Percentiles rank a stretch among this genome's conserved stretches.
Conservation (phyloP, 2,113 vertebrate genomes). For the Coreoperca whiteheadi region DNA sequence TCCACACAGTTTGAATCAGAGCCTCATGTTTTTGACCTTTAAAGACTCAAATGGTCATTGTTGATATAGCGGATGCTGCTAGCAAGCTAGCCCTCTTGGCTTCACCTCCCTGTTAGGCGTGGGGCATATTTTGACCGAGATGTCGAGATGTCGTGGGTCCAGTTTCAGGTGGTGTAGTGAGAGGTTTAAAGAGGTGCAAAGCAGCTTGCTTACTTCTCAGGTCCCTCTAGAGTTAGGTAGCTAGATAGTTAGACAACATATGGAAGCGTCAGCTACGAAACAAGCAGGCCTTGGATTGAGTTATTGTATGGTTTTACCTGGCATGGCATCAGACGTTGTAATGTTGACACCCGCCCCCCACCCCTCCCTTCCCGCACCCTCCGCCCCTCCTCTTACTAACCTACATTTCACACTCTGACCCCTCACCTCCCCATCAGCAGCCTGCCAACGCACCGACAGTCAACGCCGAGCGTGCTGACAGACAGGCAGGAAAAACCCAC, state of each 20-base stretch:
- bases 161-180: conserved; percentile 65
- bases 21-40: conserved; percentile 27
- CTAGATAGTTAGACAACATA: conserved; percentile 45
- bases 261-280: conserved; percentile 35
- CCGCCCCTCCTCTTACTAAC: conserved; percentile 20
- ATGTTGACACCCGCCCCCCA: conserved; percentile 9
- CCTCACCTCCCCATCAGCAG: conserved; percentile 36
- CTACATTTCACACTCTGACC: conserved; percentile 46
- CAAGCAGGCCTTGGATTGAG: conserved; percentile 55
- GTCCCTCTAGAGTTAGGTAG: conserved; percentile 79
- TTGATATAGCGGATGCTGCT: conserved; percentile 24
- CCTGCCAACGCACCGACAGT: conserved; percentile 51
- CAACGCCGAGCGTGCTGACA: conserved; percentile 40
- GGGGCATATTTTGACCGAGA: conserved; percentile 50
- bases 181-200: conserved; percentile 72
- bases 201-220: conserved; percentile 82
- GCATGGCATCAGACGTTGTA: conserved; percentile 63
- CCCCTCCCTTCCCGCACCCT: too few species aligned
- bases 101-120: conserved; percentile 27
- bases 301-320: conserved; percentile 77
- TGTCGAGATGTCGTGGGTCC: conserved; percentile 47
- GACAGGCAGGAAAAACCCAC: conserved; percentile 38
- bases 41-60: conserved; percentile 1
- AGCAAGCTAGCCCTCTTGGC: conserved; percentile 48
- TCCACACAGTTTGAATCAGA: conserved; percentile 42